Base-by-base conservation (phyloP, 2,888 invertebrate genomes). In the Perithous albicinctus region DNA sequence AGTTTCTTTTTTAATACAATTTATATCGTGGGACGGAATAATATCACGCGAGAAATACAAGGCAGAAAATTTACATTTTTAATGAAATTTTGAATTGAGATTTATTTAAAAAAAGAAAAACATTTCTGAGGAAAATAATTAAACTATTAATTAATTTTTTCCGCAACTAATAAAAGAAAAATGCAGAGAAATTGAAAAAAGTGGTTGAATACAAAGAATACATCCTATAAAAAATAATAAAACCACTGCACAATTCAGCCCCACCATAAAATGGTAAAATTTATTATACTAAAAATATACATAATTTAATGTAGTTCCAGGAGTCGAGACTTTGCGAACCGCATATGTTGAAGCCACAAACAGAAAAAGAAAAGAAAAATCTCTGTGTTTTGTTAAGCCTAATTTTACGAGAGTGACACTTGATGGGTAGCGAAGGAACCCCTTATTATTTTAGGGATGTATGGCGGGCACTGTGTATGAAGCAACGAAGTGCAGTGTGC, bases 401-500 rank as follows among this genome's bases (percentile, higher is more conserved):
- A 82, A 78, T 82, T 78, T 78, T 46, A 78, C 54, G 59, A 70
- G 72, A 78, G 61, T 67, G 70, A 78, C 78, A 82, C 67, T 82
- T 35, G 59, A 59, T 76, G 61, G 43, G 29, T n/a, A 15, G n/a
- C 41, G 18, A 18, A 26, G 23, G 59, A 70, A 18, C 43, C 78
- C 82, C 59, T 82, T 82, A 82, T 82, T 82, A 82, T 82, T 82
- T 82, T 78, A 78, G 46, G 78, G 70, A 41, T 61, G 66, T 29
- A 61, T 70, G 63, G 69, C 48, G 35, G 69, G n/a, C n/a, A n/a
- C 48, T 48, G 10, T 41, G 54, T 54, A 43, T 29, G 51, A 35
- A 67, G 69, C 69, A 54, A 56, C 56, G 32, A 69, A 69, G 73
- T 75, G 81, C 78, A 70, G 41, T 26, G 38, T 35, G 64, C 41